Conservation (phyloP, 92 coral and sea anemone species). For the Parazoanthus atlanticus region DNA sequence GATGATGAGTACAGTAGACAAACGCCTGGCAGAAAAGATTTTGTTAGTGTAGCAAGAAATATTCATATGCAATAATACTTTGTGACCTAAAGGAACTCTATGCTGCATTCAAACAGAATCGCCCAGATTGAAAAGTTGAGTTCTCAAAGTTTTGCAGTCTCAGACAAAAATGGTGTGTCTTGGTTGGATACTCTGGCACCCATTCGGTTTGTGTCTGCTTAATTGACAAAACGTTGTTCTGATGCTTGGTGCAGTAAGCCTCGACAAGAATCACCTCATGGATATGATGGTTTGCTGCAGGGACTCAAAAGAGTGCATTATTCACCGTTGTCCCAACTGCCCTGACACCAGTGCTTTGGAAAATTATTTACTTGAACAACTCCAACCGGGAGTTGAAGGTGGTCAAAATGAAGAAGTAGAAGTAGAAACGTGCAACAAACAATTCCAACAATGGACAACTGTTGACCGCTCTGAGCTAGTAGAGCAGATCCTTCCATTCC, state of each 20-base stretch:
- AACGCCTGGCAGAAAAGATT: conserved; percentile 53
- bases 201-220: conserved; percentile 63
- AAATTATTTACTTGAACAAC: conserved; percentile 43
- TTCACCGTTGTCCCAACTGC: conserved; percentile 54
- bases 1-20: conserved; percentile 49
- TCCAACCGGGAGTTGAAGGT: too few species aligned
- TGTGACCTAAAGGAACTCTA: conserved; percentile 42
- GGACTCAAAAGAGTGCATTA: conserved; percentile 46
- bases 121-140: conserved; percentile 39
- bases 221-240: conserved; percentile 47
- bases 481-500: conserved; percentile 44
- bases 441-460: conserved; percentile 56
- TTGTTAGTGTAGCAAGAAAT: conserved; percentile 50
- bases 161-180: conserved; percentile 62
- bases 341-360: conserved; percentile 47
- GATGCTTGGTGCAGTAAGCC: conserved; percentile 48
- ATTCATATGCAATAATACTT: conserved; percentile 44
- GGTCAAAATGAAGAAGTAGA: conserved; percentile 13
- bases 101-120: conserved; percentile 47
- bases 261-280: conserved; percentile 53
- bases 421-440: conserved; percentile 36
- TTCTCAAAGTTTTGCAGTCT: conserved; percentile 57
- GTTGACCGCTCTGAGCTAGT: conserved; percentile 52
- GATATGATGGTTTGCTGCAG: conserved; percentile 50
- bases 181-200: conserved; percentile 56